Conservation (phyloP, 1,140 invertebrate species). For the Cherax quadricarinatus region DNA sequence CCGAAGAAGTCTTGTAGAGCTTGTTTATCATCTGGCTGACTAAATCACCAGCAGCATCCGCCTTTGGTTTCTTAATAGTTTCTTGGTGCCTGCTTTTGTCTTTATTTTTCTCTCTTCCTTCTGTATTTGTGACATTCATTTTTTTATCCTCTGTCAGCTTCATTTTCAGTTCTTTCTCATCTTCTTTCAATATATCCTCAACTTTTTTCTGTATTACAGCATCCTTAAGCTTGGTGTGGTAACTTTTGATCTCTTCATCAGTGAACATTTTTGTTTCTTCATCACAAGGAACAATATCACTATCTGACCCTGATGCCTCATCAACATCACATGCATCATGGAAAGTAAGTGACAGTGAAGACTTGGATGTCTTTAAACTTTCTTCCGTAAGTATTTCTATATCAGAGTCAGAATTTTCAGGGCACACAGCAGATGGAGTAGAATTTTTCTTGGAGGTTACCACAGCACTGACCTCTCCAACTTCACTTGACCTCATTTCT, state of each 20-base stretch:
- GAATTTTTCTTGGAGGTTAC: neutral
- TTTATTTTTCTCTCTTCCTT: neutral
- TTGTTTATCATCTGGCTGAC: conserved; percentile 20
- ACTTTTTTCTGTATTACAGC: conserved; percentile 3
- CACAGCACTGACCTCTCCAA: neutral
- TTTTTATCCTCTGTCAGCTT: neutral
- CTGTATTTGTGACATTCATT: neutral
- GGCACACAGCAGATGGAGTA: neutral
- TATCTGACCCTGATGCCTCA: conserved; percentile 16
- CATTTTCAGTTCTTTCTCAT: conserved; percentile 4
- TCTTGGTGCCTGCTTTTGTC: neutral
- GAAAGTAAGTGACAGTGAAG: neutral
- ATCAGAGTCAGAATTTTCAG: conserved; percentile 29
- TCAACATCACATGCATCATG: conserved; percentile 12
- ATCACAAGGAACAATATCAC: conserved; percentile 53
- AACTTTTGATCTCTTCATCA: conserved; percentile 38
- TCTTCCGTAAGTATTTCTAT: conserved; percentile 13
- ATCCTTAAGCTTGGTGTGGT: conserved; percentile 24
- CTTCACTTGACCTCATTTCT: neutral
- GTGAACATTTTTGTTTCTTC: conserved; percentile 48
- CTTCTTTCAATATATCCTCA: conserved; percentile 7
- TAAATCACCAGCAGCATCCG: neutral
- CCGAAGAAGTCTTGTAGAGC: neutral
- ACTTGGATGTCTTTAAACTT: neutral
- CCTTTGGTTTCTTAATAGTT: neutral